Percentiles rank a stretch among this genome's conserved stretches.
Conservation (phyloP, 1,140 invertebrate species). For the Meteorus sp. region DNA sequence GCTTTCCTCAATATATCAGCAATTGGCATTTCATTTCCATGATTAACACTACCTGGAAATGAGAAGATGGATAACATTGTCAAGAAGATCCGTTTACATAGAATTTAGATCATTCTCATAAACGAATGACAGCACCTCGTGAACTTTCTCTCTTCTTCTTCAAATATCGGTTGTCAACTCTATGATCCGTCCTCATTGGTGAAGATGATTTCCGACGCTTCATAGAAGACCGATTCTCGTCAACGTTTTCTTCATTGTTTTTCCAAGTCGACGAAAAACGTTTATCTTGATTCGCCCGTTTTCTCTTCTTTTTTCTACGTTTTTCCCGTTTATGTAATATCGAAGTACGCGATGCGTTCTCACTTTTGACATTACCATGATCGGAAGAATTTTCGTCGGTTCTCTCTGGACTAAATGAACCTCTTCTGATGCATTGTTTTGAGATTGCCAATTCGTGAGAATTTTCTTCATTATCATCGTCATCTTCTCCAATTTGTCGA, state of each 20-base stretch:
- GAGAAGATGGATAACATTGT: not conserved
- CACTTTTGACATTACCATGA: constrained; percentile 5
- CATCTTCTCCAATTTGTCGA: not conserved
- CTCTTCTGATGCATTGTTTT: constrained; percentile 13
- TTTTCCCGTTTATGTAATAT: constrained; percentile 7
- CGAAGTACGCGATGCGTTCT: not conserved
- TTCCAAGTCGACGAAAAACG: constrained; percentile 16
- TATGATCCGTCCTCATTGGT: not conserved
- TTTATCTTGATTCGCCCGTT: constrained; percentile 8
- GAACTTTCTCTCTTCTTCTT: constrained; percentile 2
- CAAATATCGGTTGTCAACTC: not conserved
- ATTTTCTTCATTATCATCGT: constrained; percentile 20
- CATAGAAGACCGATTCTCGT: constrained; percentile 17
- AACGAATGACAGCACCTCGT: constrained; percentile 1
- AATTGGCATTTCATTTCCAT: constrained; percentile 46
- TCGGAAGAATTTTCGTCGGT: constrained; percentile 17
- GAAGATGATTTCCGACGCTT: not conserved
- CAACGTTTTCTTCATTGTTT: constrained; percentile 19
- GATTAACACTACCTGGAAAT: not conserved
- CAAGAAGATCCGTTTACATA: no score
- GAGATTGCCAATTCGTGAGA: constrained; percentile 1
- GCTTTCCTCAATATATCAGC: constrained; percentile 48
- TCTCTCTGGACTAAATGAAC: constrained; percentile 17
- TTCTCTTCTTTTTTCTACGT: constrained; percentile 13
- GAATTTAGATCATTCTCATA: no score